Evolutionary conservation across 2,888 invertebrate species (phyloP).

Genomic region (Anarsia innoxiella): DNA sequence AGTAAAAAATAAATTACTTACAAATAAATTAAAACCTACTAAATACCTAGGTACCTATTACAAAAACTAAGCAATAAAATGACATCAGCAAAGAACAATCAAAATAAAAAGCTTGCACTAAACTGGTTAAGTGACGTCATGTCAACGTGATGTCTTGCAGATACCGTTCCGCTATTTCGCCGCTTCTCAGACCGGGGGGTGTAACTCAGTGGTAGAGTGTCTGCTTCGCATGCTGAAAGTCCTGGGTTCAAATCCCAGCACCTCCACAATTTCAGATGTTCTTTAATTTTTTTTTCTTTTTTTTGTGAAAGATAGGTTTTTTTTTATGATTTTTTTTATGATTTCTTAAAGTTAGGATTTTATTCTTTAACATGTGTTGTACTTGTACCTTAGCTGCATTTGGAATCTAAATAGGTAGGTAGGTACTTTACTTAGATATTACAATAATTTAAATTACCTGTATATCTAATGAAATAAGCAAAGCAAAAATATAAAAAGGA

Average conservation of each 20-base stretch:
- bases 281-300: slow-evolving; percentile 12
- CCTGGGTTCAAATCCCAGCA: slow-evolving; percentile 80
- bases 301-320: slow-evolving; percentile 1
- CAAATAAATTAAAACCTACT: background rate
- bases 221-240: slow-evolving; percentile 81
- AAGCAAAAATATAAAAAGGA: background rate
- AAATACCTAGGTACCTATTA: background rate
- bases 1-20: background rate
- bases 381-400: too few species aligned
- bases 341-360: background rate
- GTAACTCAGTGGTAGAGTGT: slow-evolving; percentile 77
- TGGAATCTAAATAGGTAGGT: too few species aligned
- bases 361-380: too few species aligned
- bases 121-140: slow-evolving; percentile 1
- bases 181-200: slow-evolving; percentile 30
- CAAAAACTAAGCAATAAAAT: background rate
- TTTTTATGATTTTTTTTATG: slow-evolving; percentile 1
- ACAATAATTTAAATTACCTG: too few species aligned
- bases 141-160: slow-evolving; percentile 16
- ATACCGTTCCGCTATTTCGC: slow-evolving; percentile 21
- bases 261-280: too few species aligned
- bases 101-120: background rate
- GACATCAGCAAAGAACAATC: background rate
- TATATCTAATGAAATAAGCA: background rate
- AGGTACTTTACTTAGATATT: too few species aligned